These are phyloP conservation scores for Coenobita brevimanus DNA, from an alignment of 1,140 invertebrate genomes.

Conservation along the genomic window DNA sequence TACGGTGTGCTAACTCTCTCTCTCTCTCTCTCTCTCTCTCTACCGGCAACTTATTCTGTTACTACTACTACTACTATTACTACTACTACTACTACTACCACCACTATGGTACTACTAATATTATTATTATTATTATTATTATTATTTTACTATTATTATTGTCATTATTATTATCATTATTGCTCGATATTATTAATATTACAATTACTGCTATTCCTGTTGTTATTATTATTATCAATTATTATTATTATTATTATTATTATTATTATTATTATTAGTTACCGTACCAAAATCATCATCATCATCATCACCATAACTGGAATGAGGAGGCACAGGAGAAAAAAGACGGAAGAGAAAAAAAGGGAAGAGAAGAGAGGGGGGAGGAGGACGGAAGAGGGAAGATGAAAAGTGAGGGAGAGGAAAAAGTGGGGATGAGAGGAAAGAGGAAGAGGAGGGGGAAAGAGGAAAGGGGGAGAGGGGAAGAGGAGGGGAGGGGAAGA, in stretches of 20 bases:
- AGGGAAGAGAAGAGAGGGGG: neutral
- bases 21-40: too few species aligned
- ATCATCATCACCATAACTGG: neutral
- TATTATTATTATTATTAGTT: neutral
- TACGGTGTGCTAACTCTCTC: too few species aligned
- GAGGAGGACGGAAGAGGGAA: neutral
- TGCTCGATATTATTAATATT: too few species aligned
- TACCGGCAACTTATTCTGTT: too few species aligned
- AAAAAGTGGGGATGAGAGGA: neutral
- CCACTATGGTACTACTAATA: too few species aligned
- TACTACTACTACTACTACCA: too few species aligned
- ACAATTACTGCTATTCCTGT: too few species aligned
- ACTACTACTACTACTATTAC: too few species aligned
- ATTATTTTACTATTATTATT: too few species aligned
- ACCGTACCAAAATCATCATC: neutral
- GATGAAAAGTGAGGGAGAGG: neutral
- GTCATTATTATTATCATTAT: too few species aligned
- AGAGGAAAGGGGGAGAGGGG: neutral
- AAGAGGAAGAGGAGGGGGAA: neutral
- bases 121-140: too few species aligned
- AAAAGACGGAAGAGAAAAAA: neutral
- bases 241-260: neutral
- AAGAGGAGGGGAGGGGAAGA: neutral
- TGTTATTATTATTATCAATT: too few species aligned
- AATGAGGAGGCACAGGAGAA: neutral